These are phyloP conservation scores for Microplitis manilae DNA, from an alignment of 2,888 invertebrate genomes.

Conservation along the genomic window DNA sequence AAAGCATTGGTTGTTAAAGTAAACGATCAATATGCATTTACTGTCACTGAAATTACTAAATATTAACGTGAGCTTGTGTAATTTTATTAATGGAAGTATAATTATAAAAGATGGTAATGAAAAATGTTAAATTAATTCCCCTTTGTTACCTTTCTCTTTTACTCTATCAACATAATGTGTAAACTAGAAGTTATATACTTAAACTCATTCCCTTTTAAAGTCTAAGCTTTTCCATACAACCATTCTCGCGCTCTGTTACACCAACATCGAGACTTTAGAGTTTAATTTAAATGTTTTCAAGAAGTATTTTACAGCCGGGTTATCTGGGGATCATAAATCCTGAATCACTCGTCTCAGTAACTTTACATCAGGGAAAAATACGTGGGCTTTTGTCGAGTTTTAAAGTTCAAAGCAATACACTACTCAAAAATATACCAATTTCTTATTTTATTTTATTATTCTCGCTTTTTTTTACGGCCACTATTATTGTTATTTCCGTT, in stretches of 20 bases:
- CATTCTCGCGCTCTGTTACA: background rate
- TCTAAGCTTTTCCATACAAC: background rate
- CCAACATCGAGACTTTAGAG: background rate
- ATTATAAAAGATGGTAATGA: too few relatives aligned
- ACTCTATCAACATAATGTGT: background rate
- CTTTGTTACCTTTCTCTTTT: too few relatives aligned
- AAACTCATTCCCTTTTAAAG: background rate
- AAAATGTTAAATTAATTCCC: too few relatives aligned
- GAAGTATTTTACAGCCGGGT: slow-evolving; percentile 15
- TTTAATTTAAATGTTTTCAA: slow-evolving; percentile 23
- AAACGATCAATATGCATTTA: background rate
- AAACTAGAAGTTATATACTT: background rate
- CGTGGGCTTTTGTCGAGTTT: background rate
- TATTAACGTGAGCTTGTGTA: background rate
- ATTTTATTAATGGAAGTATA: background rate
- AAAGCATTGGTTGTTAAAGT: background rate
- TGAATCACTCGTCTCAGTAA: slow-evolving; percentile 13
- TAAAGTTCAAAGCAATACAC: slow-evolving; percentile 4
- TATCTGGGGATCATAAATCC: slow-evolving; percentile 16
- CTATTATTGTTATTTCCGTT: background rate
- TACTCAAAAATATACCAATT: background rate
- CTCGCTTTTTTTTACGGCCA: background rate
- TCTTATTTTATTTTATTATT: too few relatives aligned
- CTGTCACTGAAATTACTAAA: background rate
- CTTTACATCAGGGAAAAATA: slow-evolving; percentile 11